Conservation (phyloP, 2,113 vertebrate genomes). For the Aptenodytes patagonicus region DNA sequence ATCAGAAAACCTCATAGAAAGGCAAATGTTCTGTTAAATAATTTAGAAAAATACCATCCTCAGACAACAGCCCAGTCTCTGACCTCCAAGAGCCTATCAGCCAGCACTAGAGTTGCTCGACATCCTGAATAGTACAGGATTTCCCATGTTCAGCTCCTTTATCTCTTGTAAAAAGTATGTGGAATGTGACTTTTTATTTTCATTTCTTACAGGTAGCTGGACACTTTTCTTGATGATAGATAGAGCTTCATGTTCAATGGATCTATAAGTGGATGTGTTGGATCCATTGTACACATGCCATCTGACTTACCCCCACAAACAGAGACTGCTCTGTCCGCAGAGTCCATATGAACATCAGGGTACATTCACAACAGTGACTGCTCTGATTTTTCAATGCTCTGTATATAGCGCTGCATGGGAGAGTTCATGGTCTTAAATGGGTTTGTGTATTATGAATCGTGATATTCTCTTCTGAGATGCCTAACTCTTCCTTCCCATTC, state of each 20-base stretch:
- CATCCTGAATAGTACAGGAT: background rate
- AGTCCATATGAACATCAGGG: background rate
- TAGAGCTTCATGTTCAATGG: background rate
- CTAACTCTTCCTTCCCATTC: background rate
- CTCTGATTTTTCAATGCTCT: background rate
- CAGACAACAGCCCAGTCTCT: background rate
- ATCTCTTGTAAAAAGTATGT: background rate
- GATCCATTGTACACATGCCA: background rate
- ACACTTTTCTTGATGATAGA: background rate
- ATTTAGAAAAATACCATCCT: background rate
- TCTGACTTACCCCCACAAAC: background rate
- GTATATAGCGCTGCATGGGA: background rate
- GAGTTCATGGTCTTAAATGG: background rate
- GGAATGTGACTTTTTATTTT: background rate
- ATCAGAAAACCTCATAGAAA: background rate
- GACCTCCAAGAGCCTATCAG: background rate
- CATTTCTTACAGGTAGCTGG: background rate
- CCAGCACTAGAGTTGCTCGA: background rate
- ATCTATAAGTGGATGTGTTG: background rate
- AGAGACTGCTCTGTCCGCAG: background rate
- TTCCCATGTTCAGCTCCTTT: background rate
- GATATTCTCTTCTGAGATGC: background rate
- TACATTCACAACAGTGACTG: background rate
- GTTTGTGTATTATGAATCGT: background rate
- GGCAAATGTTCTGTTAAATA: background rate